Evolutionary conservation across 2,113 vertebrate genomes (phyloP).

Genomic region (Lepidothrix coronata): DNA sequence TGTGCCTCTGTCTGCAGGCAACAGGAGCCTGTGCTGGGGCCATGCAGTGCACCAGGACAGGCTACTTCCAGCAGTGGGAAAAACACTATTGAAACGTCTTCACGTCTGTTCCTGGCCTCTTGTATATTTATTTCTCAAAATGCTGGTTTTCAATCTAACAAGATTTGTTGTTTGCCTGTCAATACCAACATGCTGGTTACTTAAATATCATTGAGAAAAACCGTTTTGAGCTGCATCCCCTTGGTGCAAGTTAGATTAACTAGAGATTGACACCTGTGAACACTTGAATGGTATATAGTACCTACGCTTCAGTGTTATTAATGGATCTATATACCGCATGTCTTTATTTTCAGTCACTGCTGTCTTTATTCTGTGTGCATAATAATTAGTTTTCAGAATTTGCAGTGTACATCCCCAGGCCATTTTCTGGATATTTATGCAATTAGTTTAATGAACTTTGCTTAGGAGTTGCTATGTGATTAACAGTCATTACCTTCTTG

Average conservation of each 20-base stretch:
- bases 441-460: constrained; percentile 29
- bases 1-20: accelerated
- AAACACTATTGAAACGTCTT: accelerated
- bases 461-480: background rate
- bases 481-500: background rate
- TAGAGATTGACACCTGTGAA: background rate
- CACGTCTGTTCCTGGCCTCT: background rate
- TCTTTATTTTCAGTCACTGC: background rate
- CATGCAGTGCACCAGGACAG: accelerated
- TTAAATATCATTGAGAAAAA: background rate
- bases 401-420: background rate
- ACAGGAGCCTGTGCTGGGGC: accelerated
- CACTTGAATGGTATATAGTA: accelerated
- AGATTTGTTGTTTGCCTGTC: background rate
- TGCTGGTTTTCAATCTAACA: accelerated
- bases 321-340: background rate
- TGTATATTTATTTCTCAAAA: accelerated
- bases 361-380: background rate
- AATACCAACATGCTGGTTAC: background rate
- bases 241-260: background rate
- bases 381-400: background rate
- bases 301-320: background rate
- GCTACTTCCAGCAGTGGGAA: accelerated
- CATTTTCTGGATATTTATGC: background rate
- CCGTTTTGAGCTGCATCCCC: background rate